These are phyloP conservation scores for Python bivittatus DNA, from an alignment of 2,113 vertebrate genomes.

Conservation along the genomic window DNA sequence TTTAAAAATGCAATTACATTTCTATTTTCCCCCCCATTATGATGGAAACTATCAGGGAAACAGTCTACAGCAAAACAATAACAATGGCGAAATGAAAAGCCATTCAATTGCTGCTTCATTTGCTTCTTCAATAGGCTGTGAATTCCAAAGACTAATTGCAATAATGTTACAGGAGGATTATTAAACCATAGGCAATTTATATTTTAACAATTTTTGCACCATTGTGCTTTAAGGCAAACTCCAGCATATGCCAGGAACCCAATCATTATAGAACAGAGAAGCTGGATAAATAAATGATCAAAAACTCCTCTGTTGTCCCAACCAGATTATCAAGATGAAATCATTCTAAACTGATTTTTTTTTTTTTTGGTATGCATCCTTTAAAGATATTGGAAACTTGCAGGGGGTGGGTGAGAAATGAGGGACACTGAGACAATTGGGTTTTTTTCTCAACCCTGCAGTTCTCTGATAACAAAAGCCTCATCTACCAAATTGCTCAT, in stretches of 20 bases:
- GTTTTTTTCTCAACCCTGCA: background rate
- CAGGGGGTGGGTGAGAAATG: background rate
- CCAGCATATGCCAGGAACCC: background rate
- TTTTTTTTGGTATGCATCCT: background rate
- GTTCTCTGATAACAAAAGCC: background rate
- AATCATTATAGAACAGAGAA: background rate
- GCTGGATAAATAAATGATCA: background rate
- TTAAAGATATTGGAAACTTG: background rate
- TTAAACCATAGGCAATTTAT: slow-evolving; percentile 11
- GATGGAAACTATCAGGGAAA: slow-evolving; percentile 47
- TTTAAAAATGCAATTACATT: slow-evolving; percentile 43
- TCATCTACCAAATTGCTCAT: background rate
- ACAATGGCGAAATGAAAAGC: background rate
- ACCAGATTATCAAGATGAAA: background rate
- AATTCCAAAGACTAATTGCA: slow-evolving; percentile 43
- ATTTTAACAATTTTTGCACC: background rate
- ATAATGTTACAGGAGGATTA: slow-evolving; percentile 20
- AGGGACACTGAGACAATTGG: no score
- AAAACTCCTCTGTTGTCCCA: background rate
- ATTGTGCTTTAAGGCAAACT: slow-evolving; percentile 5
- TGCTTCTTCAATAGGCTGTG: slow-evolving; percentile 34
- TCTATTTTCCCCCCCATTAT: slow-evolving; percentile 3
- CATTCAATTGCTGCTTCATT: slow-evolving; percentile 21
- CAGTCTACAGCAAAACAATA: slow-evolving; percentile 43
- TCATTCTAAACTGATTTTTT: background rate